Conservation (phyloP, 2,797 vertebrate species). For the Leptodactylus fallax region DNA sequence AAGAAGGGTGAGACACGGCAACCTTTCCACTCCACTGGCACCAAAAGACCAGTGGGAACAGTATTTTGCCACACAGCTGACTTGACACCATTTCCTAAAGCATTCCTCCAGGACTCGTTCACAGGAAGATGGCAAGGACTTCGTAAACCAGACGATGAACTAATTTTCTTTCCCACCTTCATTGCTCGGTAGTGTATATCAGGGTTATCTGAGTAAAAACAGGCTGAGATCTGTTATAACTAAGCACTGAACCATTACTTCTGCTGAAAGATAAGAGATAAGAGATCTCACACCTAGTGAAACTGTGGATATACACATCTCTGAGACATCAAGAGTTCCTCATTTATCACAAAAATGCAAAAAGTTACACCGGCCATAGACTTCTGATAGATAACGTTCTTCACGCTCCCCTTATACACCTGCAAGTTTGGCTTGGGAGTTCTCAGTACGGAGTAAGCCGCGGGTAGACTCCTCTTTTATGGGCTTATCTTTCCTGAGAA, state of each 20-base stretch:
- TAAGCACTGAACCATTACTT: not conserved
- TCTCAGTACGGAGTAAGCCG: too few relatives aligned
- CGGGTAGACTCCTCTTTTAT: too few relatives aligned
- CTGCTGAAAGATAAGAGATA: too few relatives aligned
- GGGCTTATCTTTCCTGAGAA: too few relatives aligned
- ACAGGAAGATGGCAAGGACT: not conserved
- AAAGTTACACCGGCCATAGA: too few relatives aligned
- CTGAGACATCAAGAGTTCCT: too few relatives aligned
- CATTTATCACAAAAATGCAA: too few relatives aligned
- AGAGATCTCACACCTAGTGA: too few relatives aligned
- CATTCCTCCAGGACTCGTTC: slow-evolving; percentile 25
- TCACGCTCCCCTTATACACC: too few relatives aligned
- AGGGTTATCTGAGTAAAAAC: slow-evolving; percentile 24
- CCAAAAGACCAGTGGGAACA: slow-evolving; percentile 37
- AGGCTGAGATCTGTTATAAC: not conserved
- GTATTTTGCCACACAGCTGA: slow-evolving; percentile 19
- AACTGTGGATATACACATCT: too few relatives aligned
- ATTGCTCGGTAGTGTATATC: not conserved
- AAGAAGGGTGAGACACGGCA: slow-evolving; percentile 41
- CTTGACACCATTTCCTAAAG: slow-evolving; percentile 17
- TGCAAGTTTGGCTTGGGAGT: too few relatives aligned
- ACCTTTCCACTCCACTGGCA: slow-evolving; percentile 59
- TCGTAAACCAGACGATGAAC: not conserved
- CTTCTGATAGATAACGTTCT: too few relatives aligned
- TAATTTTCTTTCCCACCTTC: not conserved